Evolutionary conservation across 2,797 vertebrate species (phyloP).

Genomic region (Thamnophis elegans): DNA sequence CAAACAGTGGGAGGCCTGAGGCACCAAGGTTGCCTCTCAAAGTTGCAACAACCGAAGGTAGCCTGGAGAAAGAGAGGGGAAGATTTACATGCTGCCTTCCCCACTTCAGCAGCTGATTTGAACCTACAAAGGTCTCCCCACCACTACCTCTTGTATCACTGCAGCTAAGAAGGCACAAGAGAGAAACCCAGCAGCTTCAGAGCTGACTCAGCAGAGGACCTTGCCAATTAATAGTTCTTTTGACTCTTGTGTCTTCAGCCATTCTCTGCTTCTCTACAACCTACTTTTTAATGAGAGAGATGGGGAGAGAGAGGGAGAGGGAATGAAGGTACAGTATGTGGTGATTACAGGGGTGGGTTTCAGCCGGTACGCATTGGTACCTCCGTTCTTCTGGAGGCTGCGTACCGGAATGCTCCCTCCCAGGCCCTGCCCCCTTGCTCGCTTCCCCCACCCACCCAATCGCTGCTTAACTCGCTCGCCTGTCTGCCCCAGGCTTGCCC

Average conservation of each 20-base stretch:
- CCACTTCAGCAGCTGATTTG: not conserved
- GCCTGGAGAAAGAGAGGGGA: not conserved
- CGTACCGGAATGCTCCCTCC: too few relatives aligned
- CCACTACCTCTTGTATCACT: not conserved
- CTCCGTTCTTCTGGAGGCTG: too few relatives aligned
- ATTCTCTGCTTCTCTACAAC: not conserved
- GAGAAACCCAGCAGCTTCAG: not conserved
- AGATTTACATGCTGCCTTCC: not conserved
- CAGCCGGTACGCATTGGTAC: too few relatives aligned
- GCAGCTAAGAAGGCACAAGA: not conserved
- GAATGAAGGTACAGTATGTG: not conserved
- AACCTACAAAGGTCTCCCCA: not conserved
- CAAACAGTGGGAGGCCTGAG: not conserved
- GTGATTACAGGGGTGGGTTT: not conserved
- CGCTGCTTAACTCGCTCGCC: too few relatives aligned
- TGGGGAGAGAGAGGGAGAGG: too few relatives aligned
- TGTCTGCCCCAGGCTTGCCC: too few relatives aligned
- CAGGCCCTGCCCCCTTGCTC: too few relatives aligned
- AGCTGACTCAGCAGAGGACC: not conserved
- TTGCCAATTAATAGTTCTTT: not conserved
- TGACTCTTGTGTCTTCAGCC: not conserved
- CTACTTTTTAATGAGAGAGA: not conserved
- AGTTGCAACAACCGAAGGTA: not conserved
- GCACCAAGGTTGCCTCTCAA: not conserved
- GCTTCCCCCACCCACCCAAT: too few relatives aligned